phyloP scores from a whole-genome alignment of 2,113 vertebrate genomes.

The Cyprinodon variegatus region DNA sequence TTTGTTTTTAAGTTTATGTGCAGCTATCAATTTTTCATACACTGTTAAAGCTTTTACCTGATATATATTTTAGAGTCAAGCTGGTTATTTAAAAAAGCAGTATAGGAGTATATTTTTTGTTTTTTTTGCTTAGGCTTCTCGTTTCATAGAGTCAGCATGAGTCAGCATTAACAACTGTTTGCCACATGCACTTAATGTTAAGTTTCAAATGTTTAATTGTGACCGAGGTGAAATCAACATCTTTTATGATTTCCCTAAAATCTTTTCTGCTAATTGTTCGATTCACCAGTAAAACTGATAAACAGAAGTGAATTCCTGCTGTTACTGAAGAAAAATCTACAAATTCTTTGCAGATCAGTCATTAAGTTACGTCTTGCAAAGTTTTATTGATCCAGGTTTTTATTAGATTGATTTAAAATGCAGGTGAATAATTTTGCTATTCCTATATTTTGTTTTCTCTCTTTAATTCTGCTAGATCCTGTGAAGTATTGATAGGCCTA shows the following conservation, averaged over 20 bases:
- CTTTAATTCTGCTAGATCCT: conserved; percentile 3
- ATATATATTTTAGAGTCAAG: conserved; percentile 31
- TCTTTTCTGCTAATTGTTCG: conserved; percentile 26
- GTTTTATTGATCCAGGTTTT: not conserved
- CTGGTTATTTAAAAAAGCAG: conserved; percentile 23
- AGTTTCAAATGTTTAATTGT: conserved; percentile 3
- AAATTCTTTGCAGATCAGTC: not conserved
- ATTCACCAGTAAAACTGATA: conserved; percentile 28
- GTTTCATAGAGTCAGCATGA: conserved; percentile 28
- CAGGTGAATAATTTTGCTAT: conserved; percentile 14
- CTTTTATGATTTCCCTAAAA: not conserved
- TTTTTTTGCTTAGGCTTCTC: conserved; percentile 24
- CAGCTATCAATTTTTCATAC: conserved; percentile 54
- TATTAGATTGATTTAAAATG: not conserved
- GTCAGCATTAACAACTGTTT: not conserved
- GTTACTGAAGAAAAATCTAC: conserved; percentile 23
- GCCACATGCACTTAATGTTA: not conserved
- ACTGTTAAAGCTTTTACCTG: conserved; percentile 14
- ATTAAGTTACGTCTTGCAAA: not conserved
- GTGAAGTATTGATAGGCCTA: conserved; percentile 24
- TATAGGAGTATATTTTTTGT: conserved; percentile 5
- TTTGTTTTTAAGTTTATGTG: conserved; percentile 50
- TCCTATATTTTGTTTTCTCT: conserved; percentile 5
- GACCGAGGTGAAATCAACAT: conserved; percentile 17
- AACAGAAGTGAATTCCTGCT: conserved; percentile 16